Conservation (phyloP, 2,113 vertebrate species). For the Halcyon senegalensis region DNA sequence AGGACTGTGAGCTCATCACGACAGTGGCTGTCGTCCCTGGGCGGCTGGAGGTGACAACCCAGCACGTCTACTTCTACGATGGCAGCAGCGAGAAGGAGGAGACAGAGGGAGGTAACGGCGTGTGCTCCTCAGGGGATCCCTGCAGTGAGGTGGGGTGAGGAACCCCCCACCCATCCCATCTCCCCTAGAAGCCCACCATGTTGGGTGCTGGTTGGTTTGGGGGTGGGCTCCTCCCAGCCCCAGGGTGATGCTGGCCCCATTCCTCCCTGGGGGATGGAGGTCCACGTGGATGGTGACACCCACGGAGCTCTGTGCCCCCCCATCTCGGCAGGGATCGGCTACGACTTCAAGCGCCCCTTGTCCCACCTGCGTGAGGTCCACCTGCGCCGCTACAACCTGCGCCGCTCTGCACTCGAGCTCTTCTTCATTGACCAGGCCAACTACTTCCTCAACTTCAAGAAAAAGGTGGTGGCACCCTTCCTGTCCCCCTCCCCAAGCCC, state of each 20-base stretch:
- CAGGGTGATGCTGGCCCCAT: background rate
- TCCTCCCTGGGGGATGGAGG: rapidly evolving
- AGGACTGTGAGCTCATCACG: slow-evolving; percentile 97
- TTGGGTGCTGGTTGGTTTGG: no score
- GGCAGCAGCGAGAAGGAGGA: slow-evolving; percentile 91
- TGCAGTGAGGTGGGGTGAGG: background rate
- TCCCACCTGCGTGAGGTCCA: slow-evolving; percentile 94
- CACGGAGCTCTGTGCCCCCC: rapidly evolving
- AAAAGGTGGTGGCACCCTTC: slow-evolving; percentile 76
- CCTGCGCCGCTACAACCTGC: slow-evolving; percentile 94
- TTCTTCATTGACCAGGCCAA: slow-evolving; percentile 98
- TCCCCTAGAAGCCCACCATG: background rate
- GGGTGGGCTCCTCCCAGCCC: background rate
- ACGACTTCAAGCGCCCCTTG: slow-evolving; percentile 92
- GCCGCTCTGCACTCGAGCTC: slow-evolving; percentile 92
- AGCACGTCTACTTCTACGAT: slow-evolving; percentile 95
- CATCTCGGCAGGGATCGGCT: slow-evolving; percentile 83
- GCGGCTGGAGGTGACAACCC: slow-evolving; percentile 93
- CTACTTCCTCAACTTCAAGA: slow-evolving; percentile 97
- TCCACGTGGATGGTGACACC: background rate
- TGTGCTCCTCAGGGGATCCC: background rate
- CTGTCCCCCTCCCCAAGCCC: rapidly evolving
- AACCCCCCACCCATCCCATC: background rate
- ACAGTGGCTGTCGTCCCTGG: slow-evolving; percentile 88
- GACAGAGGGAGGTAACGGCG: slow-evolving; percentile 86